Base-by-base conservation (phyloP, 1,140 invertebrate genomes). In the Bombus superbus region DNA sequence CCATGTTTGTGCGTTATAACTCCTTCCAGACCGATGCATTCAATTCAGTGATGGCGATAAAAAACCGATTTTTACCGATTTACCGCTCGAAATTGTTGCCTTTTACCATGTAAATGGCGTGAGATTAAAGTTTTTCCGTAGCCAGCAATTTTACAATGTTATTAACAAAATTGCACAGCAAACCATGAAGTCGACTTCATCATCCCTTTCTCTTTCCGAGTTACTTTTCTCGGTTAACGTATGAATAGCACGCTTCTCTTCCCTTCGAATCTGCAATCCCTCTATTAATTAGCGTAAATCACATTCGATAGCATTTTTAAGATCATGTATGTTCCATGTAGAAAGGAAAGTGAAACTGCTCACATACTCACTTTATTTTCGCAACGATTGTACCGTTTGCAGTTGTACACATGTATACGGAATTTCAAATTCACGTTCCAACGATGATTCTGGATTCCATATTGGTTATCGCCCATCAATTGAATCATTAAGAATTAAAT, bases 271-370 rank as follows among this genome's bases (percentile, higher is more conserved):
- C 35, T 77, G 3, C 2, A 42, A 35, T 35, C 25, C n/a, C 8
- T 1, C 28, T 72, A 69, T 71, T 53, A 53, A 38, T 69, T n/a
- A 32, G 5, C 1, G 28, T 68, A 44, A 13, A 47, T 68, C 32
- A 32, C n/a, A 10, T 69, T 69, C 32, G 15, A 71, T 69, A 28
- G 5, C 15, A 10, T 62, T 77, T 8, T 25, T 9, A 1, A 9
- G 3, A 28, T 18, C n/a, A 28, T 4, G 10, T 68, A 25, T 10
- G 42, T 47, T 69, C 22, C 5, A 68, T 32, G 15, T 68, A 40
- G 25, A 38, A 69, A 66, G 25, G 44, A 80, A 80, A 68, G 64
- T 68, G 78, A 80, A 80, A 80, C 25, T 80, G 2, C 5, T 32
- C 32, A 11, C 32, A 32, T 71, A 32, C 32, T 32, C 15, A 42